These are phyloP conservation scores for rabbit (Oryctolagus cuniculus) DNA, from an alignment of 2,113 vertebrate species.

Conservation along the genomic window DNA sequence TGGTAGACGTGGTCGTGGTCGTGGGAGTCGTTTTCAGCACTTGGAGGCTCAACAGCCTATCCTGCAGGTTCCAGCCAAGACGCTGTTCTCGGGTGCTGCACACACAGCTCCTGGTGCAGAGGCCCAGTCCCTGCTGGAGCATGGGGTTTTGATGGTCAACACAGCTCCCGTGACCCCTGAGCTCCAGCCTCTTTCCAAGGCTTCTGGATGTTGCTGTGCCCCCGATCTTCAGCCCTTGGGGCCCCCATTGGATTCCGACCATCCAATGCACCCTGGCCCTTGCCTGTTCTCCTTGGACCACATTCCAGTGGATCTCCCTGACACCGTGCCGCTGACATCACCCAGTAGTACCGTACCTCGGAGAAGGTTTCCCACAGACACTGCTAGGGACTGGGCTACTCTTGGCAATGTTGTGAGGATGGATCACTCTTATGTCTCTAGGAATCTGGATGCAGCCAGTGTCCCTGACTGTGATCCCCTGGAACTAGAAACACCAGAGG, in stretches of 20 bases:
- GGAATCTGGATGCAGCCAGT: fast-evolving
- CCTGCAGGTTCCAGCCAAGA: not conserved
- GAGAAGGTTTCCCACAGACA: not conserved
- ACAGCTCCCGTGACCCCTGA: fast-evolving
- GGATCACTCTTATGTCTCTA: not conserved
- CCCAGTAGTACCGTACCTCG: fast-evolving
- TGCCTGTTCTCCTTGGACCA: not conserved
- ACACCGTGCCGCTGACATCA: not conserved
- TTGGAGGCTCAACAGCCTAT: fast-evolving
- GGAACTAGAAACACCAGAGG: no score
- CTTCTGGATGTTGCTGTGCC: not conserved
- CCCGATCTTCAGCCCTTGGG: constrained; percentile 52
- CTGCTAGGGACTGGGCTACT: fast-evolving
- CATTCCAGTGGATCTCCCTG: not conserved
- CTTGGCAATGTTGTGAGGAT: not conserved
- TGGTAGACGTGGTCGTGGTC: not conserved
- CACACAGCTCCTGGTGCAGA: fast-evolving
- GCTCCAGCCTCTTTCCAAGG: not conserved
- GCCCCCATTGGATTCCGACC: not conserved
- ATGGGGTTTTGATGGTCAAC: fast-evolving
- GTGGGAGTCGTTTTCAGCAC: not conserved
- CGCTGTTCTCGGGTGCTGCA: fast-evolving
- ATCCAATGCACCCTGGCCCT: not conserved
- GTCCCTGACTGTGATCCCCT: not conserved
- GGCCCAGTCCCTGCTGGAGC: fast-evolving